Base-by-base conservation (phyloP, 2,888 invertebrate genomes). In the Tachystola acroxantha region DNA sequence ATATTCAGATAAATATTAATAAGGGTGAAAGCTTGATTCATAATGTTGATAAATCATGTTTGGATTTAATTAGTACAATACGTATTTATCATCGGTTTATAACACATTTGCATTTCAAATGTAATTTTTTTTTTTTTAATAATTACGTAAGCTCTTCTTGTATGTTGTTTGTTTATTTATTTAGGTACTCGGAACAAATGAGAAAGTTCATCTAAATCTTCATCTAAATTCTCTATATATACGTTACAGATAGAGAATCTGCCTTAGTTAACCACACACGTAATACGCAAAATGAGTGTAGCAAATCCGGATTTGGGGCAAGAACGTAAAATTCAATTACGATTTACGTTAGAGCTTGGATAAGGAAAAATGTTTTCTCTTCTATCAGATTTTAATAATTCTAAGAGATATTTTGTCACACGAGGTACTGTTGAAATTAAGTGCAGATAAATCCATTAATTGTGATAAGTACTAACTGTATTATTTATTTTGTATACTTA, bases 41-140 rank as follows among this genome's bases (percentile, higher is more conserved):
- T 45, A 48, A 49, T 45, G 38, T 47, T 48, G 53, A 55, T 57
- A 50, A 52, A 54, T 52, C 49, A 46, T 49, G 52, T 55, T 53
- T 45, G 49, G 40, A 40, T 51, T 55, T 63, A 62, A 62, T 57
- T 53, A 53, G 48, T 50, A 47, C n/a, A n/a, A n/a, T 50, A 58
- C 51, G 49, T 50, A 50, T 60, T 55, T 51, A 57, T 57, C 51
- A 63, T 51, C 49, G 44, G 48, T 48, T 52, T 50, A 41, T 34
- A 28, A 26, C 22, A 19, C 42, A 61, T 62, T 57, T 50, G 43
- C 59, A 59, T 62, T 60, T 56, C 42, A 40, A 56, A 55, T 54
- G 42, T 50, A 51, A 37, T 12, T 22, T 30, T 24, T n/a, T n/a
- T n/a, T n/a, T n/a, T n/a, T n/a, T n/a, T n/a, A n/a, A n/a, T n/a